Evolutionary conservation across 2,888 invertebrate genomes (phyloP).

Genomic region (Heliothis peltigera): DNA sequence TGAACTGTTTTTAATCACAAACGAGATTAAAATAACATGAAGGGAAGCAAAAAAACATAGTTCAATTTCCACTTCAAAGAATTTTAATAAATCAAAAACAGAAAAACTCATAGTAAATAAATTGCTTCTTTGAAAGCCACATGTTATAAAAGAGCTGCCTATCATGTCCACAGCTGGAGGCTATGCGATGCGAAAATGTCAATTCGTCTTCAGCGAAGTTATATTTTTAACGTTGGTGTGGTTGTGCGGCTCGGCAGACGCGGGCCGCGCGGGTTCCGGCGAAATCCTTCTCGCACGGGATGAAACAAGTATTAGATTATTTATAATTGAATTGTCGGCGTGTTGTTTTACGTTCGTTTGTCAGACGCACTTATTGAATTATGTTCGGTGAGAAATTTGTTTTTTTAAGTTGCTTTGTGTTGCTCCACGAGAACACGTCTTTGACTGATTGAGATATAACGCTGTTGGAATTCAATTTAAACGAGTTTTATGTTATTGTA

Average conservation of each 20-base stretch:
- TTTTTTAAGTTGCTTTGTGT: conserved; percentile 40
- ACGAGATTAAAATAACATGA: too few species aligned
- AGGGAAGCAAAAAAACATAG: too few species aligned
- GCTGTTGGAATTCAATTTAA: conserved; percentile 33
- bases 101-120: not conserved
- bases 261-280: conserved; percentile 4
- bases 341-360: conserved; percentile 60
- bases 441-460: conserved; percentile 38
- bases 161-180: not conserved
- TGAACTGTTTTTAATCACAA: too few species aligned
- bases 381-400: conserved; percentile 50
- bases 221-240: conserved; percentile 18
- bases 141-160: not conserved
- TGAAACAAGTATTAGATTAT: conserved; percentile 65
- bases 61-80: too few species aligned
- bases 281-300: conserved; percentile 26
- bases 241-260: conserved; percentile 2
- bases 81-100: not conserved
- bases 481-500: conserved; percentile 13
- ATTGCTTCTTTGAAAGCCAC: not conserved
- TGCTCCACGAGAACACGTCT: conserved; percentile 23
- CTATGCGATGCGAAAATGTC: not conserved
- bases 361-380: conserved; percentile 59
- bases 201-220: not conserved
- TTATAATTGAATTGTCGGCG: conserved; percentile 64